These are phyloP conservation scores for Lottia scabra DNA, from an alignment of 2,888 invertebrate genomes.

Conservation along the genomic window DNA sequence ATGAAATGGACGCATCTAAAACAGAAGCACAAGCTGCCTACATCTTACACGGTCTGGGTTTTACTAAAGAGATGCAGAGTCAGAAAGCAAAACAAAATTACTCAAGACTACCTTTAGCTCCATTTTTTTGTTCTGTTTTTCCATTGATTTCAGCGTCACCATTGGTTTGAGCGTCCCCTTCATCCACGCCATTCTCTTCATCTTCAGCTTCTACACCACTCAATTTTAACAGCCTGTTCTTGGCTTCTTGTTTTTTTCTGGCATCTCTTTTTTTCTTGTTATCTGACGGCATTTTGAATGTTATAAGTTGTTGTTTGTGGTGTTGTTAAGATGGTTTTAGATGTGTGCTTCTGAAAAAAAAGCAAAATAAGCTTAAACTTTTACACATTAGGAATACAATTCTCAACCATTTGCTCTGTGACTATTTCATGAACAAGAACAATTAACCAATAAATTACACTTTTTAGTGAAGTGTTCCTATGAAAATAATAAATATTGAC, in stretches of 20 bases:
- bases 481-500: too few relatives aligned
- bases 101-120: constrained; percentile 11
- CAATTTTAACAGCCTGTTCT: constrained; percentile 70
- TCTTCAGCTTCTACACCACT: constrained; percentile 23
- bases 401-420: too few relatives aligned
- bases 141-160: constrained; percentile 21
- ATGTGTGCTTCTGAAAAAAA: background rate
- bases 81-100: too few relatives aligned
- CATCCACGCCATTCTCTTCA: constrained; percentile 66
- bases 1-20: constrained; percentile 95
- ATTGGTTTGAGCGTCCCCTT: background rate
- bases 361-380: too few relatives aligned
- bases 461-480: too few relatives aligned
- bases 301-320: too few relatives aligned
- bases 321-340: background rate
- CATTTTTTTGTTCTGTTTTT: constrained; percentile 27
- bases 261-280: constrained; percentile 97
- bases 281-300: constrained; percentile 90
- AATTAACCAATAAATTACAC: too few relatives aligned
- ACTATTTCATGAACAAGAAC: too few relatives aligned
- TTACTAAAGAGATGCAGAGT: constrained; percentile 78
- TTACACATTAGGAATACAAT: too few relatives aligned
- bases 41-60: constrained; percentile 96
- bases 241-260: constrained; percentile 95
- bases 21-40: constrained; percentile 95